Evolutionary conservation across 2,888 invertebrate genomes (phyloP), one percentile per base, ranked within the genome.

Genomic region (Tinea semifulvella): DNA sequence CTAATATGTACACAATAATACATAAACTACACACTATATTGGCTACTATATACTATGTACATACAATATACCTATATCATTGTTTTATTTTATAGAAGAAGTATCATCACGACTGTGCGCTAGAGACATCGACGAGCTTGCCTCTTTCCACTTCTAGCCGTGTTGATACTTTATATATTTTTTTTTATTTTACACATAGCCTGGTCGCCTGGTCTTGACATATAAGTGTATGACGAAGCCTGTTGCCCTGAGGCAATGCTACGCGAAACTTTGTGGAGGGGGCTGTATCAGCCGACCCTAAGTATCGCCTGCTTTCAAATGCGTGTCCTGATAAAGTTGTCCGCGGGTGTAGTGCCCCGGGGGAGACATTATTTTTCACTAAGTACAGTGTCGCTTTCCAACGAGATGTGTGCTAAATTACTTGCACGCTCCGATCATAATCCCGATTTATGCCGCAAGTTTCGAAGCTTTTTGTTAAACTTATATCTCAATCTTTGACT

Each of bases 361-460:
- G 66, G 59, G 64, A 60, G 53, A 61, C 61, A 66, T 66, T 64
- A 64, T 58, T 60, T 53, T 56, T n/a, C 52, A 50, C 55, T 60
- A 60, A 63, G 61, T 59, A 60, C 56, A 43, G 40, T 40, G 40
- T 40, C 40, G 40, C 40, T 40, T 40, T 40, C 40, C 40, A 22
- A 40, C 40, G 22, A 20, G 20, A 40, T 40, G 40, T 40, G 20
- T 40, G 40, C 40, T 40, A 40, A 40, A 40, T 40, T 40, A 40
- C 40, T 40, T 40, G 40, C 18, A 40, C 40, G 36, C 36, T 22
- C 22, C 14, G 40, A 40, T 40, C 40, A 40, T 40, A 40, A 40
- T 40, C 40, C 40, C 20, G 22, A 40, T 40, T 40, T 40, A 40
- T 40, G 40, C 20, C 10, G 4, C 36, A 36, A 36, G 17, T 36